A percentile compares a stretch with the other conserved stretches of the same genome.
These are phyloP conservation scores for Styela clava DNA, from an alignment of 23 tunicate species.

Conservation along the genomic window DNA sequence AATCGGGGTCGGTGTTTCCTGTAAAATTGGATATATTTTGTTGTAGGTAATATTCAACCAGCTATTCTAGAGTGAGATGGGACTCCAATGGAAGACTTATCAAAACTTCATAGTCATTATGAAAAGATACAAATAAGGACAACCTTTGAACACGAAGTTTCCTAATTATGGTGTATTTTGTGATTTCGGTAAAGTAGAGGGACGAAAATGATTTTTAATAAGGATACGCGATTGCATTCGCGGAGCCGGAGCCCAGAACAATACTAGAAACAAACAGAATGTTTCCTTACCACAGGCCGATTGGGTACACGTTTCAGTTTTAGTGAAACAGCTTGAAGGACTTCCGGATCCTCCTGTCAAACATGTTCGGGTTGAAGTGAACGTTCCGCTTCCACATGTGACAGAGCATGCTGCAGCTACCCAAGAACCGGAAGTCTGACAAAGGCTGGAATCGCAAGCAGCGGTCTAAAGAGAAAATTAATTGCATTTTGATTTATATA, in stretches of 20 bases:
- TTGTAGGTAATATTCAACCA: neutral
- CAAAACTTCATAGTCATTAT: too few species aligned
- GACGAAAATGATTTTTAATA: too few species aligned
- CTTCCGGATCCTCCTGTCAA: slow-evolving; percentile 5
- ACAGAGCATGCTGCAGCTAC: neutral
- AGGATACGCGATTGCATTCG: too few species aligned
- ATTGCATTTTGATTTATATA: too few species aligned
- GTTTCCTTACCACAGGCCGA: neutral
- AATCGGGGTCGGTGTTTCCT: neutral
- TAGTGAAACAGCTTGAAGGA: slow-evolving; percentile 6
- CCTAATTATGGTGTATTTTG: too few species aligned
- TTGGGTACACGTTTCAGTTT: neutral
- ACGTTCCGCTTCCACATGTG: slow-evolving; percentile 20
- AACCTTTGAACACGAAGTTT: too few species aligned
- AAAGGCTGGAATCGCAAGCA: slow-evolving; percentile 25
- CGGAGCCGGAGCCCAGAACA: too few species aligned
- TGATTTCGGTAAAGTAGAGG: too few species aligned
- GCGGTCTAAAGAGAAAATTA: neutral
- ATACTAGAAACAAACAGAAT: too few species aligned
- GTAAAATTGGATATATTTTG: neutral
- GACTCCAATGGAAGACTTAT: too few species aligned
- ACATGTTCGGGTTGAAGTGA: slow-evolving; percentile 21
- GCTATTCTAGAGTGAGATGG: too few species aligned
- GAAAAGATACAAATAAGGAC: too few species aligned
- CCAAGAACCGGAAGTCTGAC: slow-evolving; percentile 11